phyloP scores from a whole-genome alignment of 2,797 vertebrate species.

The Platalea minor region DNA sequence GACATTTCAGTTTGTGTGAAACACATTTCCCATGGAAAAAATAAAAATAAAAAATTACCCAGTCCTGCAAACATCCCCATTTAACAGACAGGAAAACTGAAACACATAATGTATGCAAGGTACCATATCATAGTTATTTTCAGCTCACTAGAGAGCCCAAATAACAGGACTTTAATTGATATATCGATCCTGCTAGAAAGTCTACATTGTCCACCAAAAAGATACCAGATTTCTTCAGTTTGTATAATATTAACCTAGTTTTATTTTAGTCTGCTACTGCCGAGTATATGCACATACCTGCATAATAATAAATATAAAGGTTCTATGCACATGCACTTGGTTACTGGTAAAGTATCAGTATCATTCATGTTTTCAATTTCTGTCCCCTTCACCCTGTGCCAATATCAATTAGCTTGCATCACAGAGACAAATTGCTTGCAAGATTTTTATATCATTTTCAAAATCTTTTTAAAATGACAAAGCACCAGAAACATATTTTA shows the following conservation, averaged over 20 bases:
- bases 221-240: background rate
- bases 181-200: background rate
- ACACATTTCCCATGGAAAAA: accelerated
- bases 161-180: background rate
- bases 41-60: background rate
- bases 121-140: background rate
- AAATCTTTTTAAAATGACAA: background rate
- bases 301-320: background rate
- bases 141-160: background rate
- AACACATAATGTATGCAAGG: background rate
- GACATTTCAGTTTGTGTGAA: background rate
- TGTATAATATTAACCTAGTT: background rate
- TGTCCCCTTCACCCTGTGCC: background rate
- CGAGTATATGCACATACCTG: background rate
- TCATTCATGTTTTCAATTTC: background rate
- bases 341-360: background rate
- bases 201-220: background rate
- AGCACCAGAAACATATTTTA: background rate
- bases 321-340: background rate
- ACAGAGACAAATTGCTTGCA: background rate
- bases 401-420: background rate
- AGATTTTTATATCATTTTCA: background rate
- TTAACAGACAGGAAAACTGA: background rate
- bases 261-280: background rate
- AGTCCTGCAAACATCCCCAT: background rate